Base-by-base conservation (phyloP, 2,888 invertebrate genomes). In the Limenitis camilla region DNA sequence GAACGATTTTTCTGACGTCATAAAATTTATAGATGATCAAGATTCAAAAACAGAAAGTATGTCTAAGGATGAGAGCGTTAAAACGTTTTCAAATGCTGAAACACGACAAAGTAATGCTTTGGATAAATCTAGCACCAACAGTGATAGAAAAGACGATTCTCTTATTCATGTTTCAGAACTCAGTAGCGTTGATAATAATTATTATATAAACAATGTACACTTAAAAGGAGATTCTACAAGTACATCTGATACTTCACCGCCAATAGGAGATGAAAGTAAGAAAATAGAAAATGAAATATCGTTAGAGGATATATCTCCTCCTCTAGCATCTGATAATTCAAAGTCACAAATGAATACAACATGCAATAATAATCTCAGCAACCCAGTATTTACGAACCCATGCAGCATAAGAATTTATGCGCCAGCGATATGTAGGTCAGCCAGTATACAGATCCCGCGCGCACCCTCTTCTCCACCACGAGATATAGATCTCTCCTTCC, bases 341-440 rank as follows among this genome's bases (percentile, higher is more conserved):
- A 70, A 66, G 41, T 61, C 65, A 31, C 59, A 58, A 41, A 56
- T 10, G 47, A 56, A 52, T 49, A 38, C 52, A 38, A 39, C 42
- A 10, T 42, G 40, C 27, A 53, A 43, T 29, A 53, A 43, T 29
- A 55, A 52, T 40, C 28, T 48, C 10, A 53, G 35, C 27, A 60
- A 53, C n/a, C 53, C 58, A 29, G 31, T 54, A 28, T 71, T 71
- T 35, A 49, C 68, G 2, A 66, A 68, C 0, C 67, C 74, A 0
- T 61, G 65, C 29, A 69, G 81, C 49, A 66, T 82, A 30, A 64
- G 83, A 56, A 56, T 80, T 52, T 81, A 88, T 59, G 75, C 82
- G 54, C 76, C 79, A 7, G 83, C 86, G 5, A 80, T 87, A 30
- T 88, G 89, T 58, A 79, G 86, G 49, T 61, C 63, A 19, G 59